These are phyloP conservation scores for Scaptodrosophila lebanonensis DNA, from an alignment of 1,140 invertebrate species.

Conservation along the genomic window DNA sequence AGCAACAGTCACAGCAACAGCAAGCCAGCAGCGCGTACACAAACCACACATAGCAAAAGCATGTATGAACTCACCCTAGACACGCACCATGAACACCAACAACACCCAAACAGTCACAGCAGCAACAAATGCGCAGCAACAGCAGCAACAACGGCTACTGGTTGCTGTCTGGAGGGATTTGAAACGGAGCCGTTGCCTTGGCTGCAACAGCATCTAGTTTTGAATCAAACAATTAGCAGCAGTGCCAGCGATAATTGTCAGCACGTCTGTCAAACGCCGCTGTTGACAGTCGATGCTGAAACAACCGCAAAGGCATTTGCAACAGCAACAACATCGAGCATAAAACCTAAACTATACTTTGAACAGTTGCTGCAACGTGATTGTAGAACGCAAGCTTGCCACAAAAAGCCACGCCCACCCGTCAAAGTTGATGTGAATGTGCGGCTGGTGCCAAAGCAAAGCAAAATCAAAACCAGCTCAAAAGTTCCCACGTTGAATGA, in stretches of 20 bases:
- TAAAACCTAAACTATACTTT: slow-evolving; percentile 57
- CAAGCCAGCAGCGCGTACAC: slow-evolving; percentile 46
- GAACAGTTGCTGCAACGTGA: slow-evolving; percentile 59
- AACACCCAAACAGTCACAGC: slow-evolving; percentile 19
- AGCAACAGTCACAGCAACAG: slow-evolving; percentile 21
- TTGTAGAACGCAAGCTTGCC: slow-evolving; percentile 16
- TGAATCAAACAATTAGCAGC: slow-evolving; percentile 61
- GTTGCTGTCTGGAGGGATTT: too few species aligned
- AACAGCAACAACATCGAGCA: slow-evolving; percentile 32
- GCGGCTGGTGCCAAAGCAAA: slow-evolving; percentile 83
- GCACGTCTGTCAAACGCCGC: slow-evolving; percentile 58
- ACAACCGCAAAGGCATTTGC: slow-evolving; percentile 31
- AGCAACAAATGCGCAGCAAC: slow-evolving; percentile 11
- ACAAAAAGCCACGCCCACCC: slow-evolving; percentile 55
- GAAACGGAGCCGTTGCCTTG: slow-evolving; percentile 74
- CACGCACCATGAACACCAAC: slow-evolving; percentile 41
- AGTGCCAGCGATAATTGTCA: slow-evolving; percentile 41
- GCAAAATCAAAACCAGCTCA: slow-evolving; percentile 69
- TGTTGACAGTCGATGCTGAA: slow-evolving; percentile 68
- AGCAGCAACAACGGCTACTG: slow-evolving; percentile 28
- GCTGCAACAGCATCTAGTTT: slow-evolving; percentile 76
- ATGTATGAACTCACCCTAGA: slow-evolving; percentile 54
- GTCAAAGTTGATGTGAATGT: slow-evolving; percentile 89
- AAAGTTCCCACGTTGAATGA: slow-evolving; percentile 36
- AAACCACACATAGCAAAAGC: slow-evolving; percentile 51